Base-by-base conservation (phyloP, 2,797 vertebrate species). In the Astyanax mexicanus region DNA sequence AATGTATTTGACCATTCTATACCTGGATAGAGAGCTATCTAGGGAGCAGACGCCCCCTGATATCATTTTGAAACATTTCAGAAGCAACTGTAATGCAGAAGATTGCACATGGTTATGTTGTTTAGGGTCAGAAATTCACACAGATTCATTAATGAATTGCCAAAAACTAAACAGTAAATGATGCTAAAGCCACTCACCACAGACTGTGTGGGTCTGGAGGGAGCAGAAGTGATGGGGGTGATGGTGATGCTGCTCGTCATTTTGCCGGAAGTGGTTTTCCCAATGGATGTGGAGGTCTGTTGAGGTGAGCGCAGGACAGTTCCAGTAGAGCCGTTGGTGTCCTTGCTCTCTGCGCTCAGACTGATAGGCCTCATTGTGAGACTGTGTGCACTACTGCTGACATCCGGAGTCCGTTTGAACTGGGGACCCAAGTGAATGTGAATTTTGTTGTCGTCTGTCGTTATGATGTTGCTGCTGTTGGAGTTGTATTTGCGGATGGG, bases 381-480 rank as follows among this genome's bases (percentile, higher is more conserved):
- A 7, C 93, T 73, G 0, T 57, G 54, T 15, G 94, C 88, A 15
- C 87, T 89, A 0, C 80, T 57, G 0, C 86, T 80, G 0, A 74
- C 47, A 23, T 85, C 84, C 0, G 93, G 81, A 0, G 93, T 89
- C 54, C 94, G 92, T 81, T 96, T 97, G n/a, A 94, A 94, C 85
- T 95, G 95, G 6, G 95, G 87, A 0, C 96, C 97, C 82, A 99
- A 69, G 80, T 98, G 98, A 84, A 99, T 99, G 87, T 98, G 98
- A 83, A 99, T 99, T 89, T 97, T 98, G 83, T 98, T 99, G 90
- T 99, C 97, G 70, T 99, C 98, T 0, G 96, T 98, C 0, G 96
- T 98, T 75, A 98, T 94, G 55, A 98, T 97, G 82, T 93, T 97
- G 82, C 93, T 97, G 77, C 93, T 89, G 0, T 95, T 96, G 72